A percentile compares a stretch with the other conserved stretches of the same genome.
Evolutionary conservation across 2,113 vertebrate genomes (phyloP).

Genomic region (Cygnus atratus): DNA sequence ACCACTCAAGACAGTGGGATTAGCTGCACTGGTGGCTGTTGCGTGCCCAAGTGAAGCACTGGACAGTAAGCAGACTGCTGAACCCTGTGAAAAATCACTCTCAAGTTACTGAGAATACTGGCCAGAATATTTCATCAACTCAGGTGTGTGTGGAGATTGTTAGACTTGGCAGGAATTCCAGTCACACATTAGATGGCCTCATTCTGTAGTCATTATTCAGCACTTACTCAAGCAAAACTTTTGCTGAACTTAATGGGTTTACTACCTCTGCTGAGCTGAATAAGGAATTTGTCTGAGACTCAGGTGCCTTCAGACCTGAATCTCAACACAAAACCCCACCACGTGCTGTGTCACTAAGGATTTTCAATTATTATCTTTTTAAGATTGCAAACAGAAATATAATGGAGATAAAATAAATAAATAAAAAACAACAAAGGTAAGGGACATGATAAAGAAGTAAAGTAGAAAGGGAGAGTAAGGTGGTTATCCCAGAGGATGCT

Average conservation of each 20-base stretch:
- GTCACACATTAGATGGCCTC: constrained; percentile 48
- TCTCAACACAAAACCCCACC: not conserved
- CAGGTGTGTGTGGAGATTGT: constrained; percentile 3
- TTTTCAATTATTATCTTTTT: not conserved
- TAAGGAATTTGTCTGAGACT: not conserved
- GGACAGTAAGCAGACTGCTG: not conserved
- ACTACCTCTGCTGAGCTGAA: not conserved
- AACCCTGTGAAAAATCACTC: not conserved
- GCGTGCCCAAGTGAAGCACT: not conserved
- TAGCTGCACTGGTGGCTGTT: not conserved
- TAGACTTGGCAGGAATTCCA: constrained; percentile 52
- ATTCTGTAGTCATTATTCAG: constrained; percentile 66
- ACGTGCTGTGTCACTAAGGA: not conserved
- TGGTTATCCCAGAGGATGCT: not conserved
- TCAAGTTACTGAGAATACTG: not conserved
- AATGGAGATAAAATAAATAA: not conserved
- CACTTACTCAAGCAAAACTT: constrained; percentile 66
- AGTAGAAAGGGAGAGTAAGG: not conserved
- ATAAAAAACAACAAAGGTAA: not conserved
- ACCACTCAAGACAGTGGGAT: not conserved
- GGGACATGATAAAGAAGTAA: not conserved
- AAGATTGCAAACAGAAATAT: not conserved
- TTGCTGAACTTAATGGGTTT: constrained; percentile 49
- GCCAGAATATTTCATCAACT: constrained; percentile 14
- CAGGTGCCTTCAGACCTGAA: not conserved